Percentiles rank a stretch among this genome's conserved stretches.
Evolutionary conservation across 2,113 vertebrate genomes (phyloP).

Genomic region (Azemiops feae): DNA sequence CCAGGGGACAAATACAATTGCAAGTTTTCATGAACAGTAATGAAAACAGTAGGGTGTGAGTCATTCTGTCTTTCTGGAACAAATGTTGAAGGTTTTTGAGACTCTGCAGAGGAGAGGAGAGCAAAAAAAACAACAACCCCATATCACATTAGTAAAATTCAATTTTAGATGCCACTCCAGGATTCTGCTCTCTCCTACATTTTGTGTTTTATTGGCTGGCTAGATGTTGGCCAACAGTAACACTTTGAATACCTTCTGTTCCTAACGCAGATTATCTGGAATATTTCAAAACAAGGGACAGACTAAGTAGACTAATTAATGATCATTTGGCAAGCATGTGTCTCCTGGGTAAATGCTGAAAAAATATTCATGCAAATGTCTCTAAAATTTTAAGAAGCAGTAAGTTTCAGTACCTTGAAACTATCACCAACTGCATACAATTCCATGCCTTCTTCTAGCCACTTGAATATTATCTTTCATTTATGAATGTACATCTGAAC

Average conservation of each 20-base stretch:
- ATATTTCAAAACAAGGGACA: background rate
- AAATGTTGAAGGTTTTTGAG: background rate
- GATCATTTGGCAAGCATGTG: background rate
- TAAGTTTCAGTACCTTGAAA: background rate
- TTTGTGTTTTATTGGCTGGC: background rate
- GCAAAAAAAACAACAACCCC: background rate
- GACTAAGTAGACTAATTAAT: constrained; percentile 3
- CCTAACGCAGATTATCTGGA: background rate
- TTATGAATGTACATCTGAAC: background rate
- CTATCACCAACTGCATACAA: background rate
- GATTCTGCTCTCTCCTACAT: background rate
- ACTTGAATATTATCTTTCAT: background rate
- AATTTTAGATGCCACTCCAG: background rate
- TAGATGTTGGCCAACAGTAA: background rate
- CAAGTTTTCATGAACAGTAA: background rate
- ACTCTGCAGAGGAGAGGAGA: background rate
- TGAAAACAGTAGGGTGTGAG: background rate
- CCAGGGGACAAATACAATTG: background rate
- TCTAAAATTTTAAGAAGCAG: background rate
- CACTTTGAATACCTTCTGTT: background rate
- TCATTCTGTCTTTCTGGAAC: background rate
- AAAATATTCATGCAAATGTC: background rate
- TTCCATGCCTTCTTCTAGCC: background rate
- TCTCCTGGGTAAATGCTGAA: background rate
- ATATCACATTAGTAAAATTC: background rate